A percentile compares a stretch with the other conserved stretches of the same genome.
Evolutionary conservation across 2,888 invertebrate species (phyloP).

Genomic region (Epicampocera succincta): DNA sequence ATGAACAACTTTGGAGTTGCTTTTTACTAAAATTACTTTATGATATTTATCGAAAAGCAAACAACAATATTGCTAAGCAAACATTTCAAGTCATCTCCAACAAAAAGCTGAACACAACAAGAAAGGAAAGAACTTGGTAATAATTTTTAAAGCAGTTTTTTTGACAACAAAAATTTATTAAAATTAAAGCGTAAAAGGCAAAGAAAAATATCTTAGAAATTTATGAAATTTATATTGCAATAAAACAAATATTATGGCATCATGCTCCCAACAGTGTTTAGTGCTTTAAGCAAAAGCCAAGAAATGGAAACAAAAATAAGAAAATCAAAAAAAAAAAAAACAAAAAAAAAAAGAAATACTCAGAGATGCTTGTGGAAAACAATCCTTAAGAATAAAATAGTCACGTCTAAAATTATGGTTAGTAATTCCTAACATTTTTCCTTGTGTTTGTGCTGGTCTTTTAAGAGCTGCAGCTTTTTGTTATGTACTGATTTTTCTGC

Average conservation of each 20-base stretch:
- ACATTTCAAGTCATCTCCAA: neutral
- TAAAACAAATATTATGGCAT: slow-evolving; percentile 35
- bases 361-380: neutral
- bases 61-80: neutral
- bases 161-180: slow-evolving; percentile 48
- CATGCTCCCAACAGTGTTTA: neutral
- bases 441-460: neutral
- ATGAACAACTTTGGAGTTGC: neutral
- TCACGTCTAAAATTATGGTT: slow-evolving; percentile 60
- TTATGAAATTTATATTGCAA: slow-evolving; percentile 40
- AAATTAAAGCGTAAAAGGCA: neutral
- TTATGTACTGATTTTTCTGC: slow-evolving; percentile 1
- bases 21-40: slow-evolving; percentile 38
- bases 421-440: slow-evolving; percentile 20
- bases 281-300: neutral
- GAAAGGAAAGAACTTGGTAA: neutral
- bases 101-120: neutral
- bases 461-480: slow-evolving; percentile 2
- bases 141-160: slow-evolving; percentile 12
- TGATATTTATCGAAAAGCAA: slow-evolving; percentile 40
- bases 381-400: slow-evolving; percentile 40
- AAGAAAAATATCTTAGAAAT: slow-evolving; percentile 13
- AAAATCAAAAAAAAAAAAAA: neutral
- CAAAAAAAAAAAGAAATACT: slow-evolving; percentile 1
- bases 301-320: neutral